Conservation (phyloP, 2,113 vertebrate species). For the Myodes glareolus region DNA sequence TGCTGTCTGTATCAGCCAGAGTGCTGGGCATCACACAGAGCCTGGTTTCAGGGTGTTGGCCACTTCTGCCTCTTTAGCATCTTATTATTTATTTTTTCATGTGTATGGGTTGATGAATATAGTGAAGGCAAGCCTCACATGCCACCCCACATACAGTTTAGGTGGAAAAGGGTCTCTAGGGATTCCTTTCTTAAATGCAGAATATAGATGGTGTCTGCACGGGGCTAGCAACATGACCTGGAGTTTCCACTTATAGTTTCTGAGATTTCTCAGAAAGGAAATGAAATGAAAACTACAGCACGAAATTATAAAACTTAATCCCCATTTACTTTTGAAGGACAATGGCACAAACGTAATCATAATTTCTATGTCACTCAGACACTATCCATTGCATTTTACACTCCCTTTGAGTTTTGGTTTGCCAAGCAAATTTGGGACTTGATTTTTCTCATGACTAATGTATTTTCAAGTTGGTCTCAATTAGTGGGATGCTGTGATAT, state of each 20-base stretch:
- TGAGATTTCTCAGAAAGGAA: background rate
- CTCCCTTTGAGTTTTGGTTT: background rate
- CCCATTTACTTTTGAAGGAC: background rate
- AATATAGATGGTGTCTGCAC: background rate
- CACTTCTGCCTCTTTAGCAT: background rate
- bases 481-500: background rate
- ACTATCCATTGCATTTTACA: background rate
- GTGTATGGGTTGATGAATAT: no score
- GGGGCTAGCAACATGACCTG: background rate
- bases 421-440: background rate
- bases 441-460: slow-evolving; percentile 8
- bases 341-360: background rate
- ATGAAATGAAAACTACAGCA: background rate
- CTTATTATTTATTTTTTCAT: background rate
- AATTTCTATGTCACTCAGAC: background rate
- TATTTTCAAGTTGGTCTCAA: background rate
- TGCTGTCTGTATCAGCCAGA: background rate
- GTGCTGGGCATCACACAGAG: background rate
- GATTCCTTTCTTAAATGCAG: background rate
- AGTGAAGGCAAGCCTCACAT: fast-evolving
- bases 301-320: background rate
- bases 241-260: background rate
- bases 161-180: background rate
- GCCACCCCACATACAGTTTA: fast-evolving
- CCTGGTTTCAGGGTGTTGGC: background rate